Percentiles rank a stretch among this genome's conserved stretches.
Conservation (phyloP, 1,140 invertebrate species). For the Portunus trituberculatus region DNA sequence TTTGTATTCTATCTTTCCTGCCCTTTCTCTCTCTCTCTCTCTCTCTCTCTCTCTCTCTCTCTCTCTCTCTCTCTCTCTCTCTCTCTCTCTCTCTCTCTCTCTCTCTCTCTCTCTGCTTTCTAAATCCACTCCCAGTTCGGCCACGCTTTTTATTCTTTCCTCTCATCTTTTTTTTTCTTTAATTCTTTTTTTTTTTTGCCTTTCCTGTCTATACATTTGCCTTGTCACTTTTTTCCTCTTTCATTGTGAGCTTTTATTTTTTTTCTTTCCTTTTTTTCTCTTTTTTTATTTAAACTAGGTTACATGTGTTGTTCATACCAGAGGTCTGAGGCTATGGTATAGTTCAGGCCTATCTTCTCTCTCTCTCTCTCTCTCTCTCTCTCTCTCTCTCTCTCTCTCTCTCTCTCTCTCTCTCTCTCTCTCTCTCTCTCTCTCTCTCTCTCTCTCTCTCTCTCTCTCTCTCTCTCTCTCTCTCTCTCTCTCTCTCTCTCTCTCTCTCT, state of each 20-base stretch:
- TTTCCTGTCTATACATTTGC: background rate
- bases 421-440: no score
- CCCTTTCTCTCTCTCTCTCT: background rate
- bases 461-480: constrained; percentile 17
- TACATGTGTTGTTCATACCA: no score
- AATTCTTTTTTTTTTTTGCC: no score
- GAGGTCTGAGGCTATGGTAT: no score
- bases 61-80: background rate
- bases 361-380: background rate
- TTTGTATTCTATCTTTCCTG: background rate
- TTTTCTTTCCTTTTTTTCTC: background rate
- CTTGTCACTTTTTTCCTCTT: background rate
- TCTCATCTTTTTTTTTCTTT: no score
- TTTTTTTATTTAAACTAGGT: no score
- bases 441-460: no score
- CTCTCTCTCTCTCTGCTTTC: background rate
- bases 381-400: no score
- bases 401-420: no score
- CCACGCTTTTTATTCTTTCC: no score
- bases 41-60: background rate
- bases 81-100: background rate
- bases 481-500: background rate
- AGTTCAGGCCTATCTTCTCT: background rate
- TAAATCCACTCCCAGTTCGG: no score
- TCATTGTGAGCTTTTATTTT: background rate